A percentile compares a stretch with the other conserved stretches of the same genome.
phyloP scores from a whole-genome alignment of 2,113 vertebrate genomes.

The Blennius ocellaris region DNA sequence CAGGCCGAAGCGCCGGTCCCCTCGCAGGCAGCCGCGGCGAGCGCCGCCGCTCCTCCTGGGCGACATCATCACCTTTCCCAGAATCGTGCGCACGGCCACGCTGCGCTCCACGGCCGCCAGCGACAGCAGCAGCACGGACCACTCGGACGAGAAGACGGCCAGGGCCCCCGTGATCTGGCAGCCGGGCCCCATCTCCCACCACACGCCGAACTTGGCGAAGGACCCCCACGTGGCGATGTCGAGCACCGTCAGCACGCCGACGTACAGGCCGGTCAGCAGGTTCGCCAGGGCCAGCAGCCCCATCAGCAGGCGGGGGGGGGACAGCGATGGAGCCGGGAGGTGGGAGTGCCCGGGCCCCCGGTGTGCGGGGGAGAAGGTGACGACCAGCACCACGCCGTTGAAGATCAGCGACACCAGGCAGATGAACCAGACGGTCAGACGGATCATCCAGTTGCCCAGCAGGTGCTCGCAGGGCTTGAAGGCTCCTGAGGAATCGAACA shows the following conservation, averaged over 20 bases:
- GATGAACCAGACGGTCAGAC: conserved; percentile 98
- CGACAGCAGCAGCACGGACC: conserved; percentile 90
- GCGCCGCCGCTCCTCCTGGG: conserved; percentile 66
- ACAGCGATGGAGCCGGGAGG: conserved; percentile 58
- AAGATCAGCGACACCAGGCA: conserved; percentile 93
- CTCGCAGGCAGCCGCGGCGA: conserved; percentile 73
- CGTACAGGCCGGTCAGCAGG: conserved; percentile 93
- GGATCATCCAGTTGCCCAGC: conserved; percentile 99
- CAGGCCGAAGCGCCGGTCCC: conserved; percentile 79
- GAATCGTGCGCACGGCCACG: conserved; percentile 86
- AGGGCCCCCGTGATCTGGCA: conserved; percentile 92
- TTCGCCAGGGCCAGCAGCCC: conserved; percentile 93
- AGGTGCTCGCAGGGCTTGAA: conserved; percentile 98
- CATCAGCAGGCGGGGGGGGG: conserved; percentile 89
- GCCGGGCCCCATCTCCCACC: conserved; percentile 95
- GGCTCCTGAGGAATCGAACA: conserved; percentile 84
- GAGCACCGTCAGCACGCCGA: conserved; percentile 89
- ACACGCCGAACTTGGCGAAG: conserved; percentile 93
- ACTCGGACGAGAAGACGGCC: conserved; percentile 94
- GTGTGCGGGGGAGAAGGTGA: conserved; percentile 85
- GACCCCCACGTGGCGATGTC: conserved; percentile 94
- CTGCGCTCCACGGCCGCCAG: conserved; percentile 93
- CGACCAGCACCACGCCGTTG: conserved; percentile 91
- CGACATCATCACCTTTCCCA: conserved; percentile 83
- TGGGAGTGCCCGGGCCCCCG: conserved; percentile 41